Percentiles rank a stretch among this genome's conserved stretches.
Evolutionary conservation across 2,113 vertebrate species (phyloP).

Genomic region (Haemorhous mexicanus): DNA sequence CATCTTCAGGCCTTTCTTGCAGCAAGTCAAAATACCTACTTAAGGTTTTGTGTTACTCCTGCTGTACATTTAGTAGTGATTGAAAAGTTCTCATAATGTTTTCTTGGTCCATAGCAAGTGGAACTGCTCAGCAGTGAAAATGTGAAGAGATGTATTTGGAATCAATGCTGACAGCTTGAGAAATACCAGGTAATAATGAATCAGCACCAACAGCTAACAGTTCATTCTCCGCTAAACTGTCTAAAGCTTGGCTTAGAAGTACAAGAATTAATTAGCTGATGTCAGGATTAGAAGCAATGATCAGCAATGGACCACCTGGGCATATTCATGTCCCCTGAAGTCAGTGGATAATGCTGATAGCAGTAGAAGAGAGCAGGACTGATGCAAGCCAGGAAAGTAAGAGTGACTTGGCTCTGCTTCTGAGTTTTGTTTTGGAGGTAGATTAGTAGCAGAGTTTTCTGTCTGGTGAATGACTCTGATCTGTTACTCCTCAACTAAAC

Average conservation of each 20-base stretch:
- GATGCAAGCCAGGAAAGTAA: background rate
- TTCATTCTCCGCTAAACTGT: background rate
- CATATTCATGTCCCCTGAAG: background rate
- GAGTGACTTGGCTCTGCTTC: background rate
- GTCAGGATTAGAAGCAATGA: background rate
- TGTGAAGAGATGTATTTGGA: background rate
- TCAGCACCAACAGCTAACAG: background rate
- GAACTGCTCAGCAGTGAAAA: background rate
- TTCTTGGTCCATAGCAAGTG: background rate
- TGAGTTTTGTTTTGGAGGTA: background rate
- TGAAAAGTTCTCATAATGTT: background rate
- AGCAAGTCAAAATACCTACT: background rate
- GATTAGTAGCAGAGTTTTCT: background rate
- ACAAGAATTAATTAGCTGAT: background rate
- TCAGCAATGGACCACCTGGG: background rate
- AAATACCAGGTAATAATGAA: conserved; percentile 13
- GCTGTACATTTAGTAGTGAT: background rate
- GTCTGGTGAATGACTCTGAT: background rate
- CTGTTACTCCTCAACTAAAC: background rate
- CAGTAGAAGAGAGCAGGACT: background rate
- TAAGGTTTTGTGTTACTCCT: background rate
- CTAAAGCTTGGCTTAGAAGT: background rate
- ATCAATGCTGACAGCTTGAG: background rate
- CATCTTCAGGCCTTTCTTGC: background rate
- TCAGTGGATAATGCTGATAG: background rate